Evolutionary conservation across 2,797 vertebrate genomes (phyloP).

Genomic region (Eulemur albifrons): DNA sequence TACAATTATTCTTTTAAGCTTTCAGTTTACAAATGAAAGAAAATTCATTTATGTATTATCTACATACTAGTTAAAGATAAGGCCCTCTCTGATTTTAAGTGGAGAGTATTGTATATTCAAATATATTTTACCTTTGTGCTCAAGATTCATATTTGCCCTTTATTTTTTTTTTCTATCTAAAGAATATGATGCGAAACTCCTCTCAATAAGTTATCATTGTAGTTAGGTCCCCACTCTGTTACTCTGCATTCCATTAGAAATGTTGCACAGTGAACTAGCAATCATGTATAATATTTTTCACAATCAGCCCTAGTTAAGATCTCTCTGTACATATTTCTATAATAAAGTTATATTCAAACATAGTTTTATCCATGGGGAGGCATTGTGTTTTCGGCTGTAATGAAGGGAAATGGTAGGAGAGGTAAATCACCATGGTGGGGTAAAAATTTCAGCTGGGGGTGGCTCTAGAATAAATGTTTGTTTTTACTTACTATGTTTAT

Average conservation of each 20-base stretch:
- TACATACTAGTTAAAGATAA: constrained; percentile 34
- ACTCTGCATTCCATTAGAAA: background rate
- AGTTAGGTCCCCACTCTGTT: background rate
- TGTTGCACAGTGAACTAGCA: background rate
- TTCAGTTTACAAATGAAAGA: constrained; percentile 36
- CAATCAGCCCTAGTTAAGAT: background rate
- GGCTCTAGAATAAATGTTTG: background rate
- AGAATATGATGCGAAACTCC: background rate
- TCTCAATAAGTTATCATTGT: background rate
- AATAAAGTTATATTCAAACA: background rate
- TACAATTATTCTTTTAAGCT: constrained; percentile 24
- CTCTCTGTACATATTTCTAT: constrained; percentile 14
- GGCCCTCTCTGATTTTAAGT: constrained; percentile 23
- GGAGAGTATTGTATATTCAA: constrained; percentile 13
- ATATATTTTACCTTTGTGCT: constrained; percentile 24
- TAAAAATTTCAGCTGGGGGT: background rate
- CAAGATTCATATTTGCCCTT: background rate
- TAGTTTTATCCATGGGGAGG: background rate
- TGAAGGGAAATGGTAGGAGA: background rate
- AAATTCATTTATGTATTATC: background rate
- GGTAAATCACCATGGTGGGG: background rate
- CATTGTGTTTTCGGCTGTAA: background rate
- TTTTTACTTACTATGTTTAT: background rate
- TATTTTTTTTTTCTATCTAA: background rate
- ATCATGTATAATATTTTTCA: background rate